phyloP scores from a whole-genome alignment of 1,140 invertebrate genomes.

The Aphelenchoides besseyi region DNA sequence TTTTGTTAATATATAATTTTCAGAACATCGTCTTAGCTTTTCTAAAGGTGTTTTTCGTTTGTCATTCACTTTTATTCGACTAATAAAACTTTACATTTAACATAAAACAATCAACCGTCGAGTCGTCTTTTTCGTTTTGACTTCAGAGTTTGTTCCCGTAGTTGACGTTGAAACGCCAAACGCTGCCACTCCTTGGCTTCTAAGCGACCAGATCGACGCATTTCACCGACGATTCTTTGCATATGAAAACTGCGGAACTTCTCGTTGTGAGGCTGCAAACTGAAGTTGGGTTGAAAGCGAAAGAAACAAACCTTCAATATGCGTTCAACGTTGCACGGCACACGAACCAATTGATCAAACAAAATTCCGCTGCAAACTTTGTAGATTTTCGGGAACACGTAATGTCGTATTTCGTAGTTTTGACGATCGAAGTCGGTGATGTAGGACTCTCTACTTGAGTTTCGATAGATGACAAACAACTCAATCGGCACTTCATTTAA shows the following conservation, averaged over 20 bases:
- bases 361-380: neutral
- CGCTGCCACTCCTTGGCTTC: neutral
- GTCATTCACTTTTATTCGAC: neutral
- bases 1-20: too few relatives aligned
- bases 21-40: too few relatives aligned
- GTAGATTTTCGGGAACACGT: neutral
- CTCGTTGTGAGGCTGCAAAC: neutral
- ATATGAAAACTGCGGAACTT: neutral
- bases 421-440: neutral
- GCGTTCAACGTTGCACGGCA: neutral
- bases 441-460: neutral
- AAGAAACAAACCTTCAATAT: neutral
- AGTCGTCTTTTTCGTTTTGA: neutral
- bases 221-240: neutral
- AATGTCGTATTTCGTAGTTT: neutral
- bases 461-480: neutral
- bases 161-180: neutral
- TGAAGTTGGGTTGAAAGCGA: too few relatives aligned
- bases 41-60: too few relatives aligned
- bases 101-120: neutral
- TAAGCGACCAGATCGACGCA: neutral
- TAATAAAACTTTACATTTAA: neutral
- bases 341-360: neutral
- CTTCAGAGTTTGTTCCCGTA: neutral
- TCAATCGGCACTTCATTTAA: neutral